Evolutionary conservation across 2,797 vertebrate genomes (phyloP).

Genomic region (Galagoides demidoff): DNA sequence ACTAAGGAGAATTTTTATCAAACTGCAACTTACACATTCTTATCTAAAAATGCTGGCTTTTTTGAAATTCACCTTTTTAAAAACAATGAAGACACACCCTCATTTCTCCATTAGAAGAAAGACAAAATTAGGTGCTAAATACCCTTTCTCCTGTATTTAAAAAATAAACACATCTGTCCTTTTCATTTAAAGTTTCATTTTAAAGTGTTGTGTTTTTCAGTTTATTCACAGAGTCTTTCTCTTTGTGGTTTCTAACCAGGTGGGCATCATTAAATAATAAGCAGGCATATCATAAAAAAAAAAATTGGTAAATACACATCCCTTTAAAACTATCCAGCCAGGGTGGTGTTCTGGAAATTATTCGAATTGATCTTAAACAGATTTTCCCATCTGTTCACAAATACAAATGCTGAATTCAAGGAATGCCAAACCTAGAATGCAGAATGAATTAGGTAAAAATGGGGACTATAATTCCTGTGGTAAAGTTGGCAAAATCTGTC

Average conservation of each 20-base stretch:
- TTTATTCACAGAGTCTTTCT: neutral
- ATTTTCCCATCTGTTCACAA: conserved; percentile 7
- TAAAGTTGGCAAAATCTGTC: neutral
- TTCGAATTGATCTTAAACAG: neutral
- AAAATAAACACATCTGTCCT: neutral
- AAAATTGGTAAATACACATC: neutral
- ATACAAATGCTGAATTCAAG: neutral
- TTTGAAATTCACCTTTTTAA: neutral
- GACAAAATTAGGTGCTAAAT: neutral
- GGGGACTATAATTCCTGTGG: neutral
- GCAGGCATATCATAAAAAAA: neutral
- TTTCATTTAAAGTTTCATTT: neutral
- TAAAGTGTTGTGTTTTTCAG: neutral
- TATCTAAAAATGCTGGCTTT: neutral
- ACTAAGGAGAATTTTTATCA: neutral
- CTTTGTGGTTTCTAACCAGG: neutral
- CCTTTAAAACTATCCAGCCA: neutral
- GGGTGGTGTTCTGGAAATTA: neutral
- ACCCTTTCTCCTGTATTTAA: neutral
- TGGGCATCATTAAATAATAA: conserved; percentile 44
- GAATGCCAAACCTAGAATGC: neutral
- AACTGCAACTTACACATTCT: neutral
- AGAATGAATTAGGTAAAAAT: neutral
- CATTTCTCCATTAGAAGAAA: no score
- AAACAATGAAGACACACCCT: neutral